Conservation (phyloP, 53 echinoderm and acorn worm genomes). For the Actinopyga echinites region DNA sequence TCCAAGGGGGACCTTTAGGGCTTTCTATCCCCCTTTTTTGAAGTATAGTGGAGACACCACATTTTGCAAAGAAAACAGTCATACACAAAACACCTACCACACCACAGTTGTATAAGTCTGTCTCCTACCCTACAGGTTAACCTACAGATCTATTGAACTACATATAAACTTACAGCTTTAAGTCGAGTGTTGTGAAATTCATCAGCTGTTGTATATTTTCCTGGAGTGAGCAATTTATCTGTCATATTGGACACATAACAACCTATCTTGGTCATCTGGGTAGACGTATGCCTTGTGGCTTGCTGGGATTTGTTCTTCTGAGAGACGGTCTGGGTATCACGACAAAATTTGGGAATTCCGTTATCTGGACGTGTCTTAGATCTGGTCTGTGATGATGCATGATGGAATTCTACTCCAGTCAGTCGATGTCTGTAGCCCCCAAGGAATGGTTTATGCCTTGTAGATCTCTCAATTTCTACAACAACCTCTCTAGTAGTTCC, state of each 20-base stretch:
- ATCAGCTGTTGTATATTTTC: slow-evolving; percentile 84
- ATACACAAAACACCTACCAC: no score
- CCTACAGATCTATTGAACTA: no score
- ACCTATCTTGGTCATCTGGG: slow-evolving; percentile 97
- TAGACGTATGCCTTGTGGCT: slow-evolving; percentile 78
- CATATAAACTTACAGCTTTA: slow-evolving; percentile 28
- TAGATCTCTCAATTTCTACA: slow-evolving; percentile 95
- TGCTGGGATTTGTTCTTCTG: slow-evolving; percentile 78
- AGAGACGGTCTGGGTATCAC: slow-evolving; percentile 93
- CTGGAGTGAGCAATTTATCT: slow-evolving; percentile 87
- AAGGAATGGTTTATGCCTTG: slow-evolving; percentile 87
- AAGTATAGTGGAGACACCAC: no score
- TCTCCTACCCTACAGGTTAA: no score
- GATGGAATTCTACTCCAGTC: slow-evolving; percentile 76
- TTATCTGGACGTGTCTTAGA: slow-evolving; percentile 76
- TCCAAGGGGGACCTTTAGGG: no score
- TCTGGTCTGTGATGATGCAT: slow-evolving; percentile 93
- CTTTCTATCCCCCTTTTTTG: no score
- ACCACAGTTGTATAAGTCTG: no score
- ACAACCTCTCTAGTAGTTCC: slow-evolving; percentile 85
- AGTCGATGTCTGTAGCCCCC: slow-evolving; percentile 86
- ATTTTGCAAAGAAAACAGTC: no score
- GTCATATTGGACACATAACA: slow-evolving; percentile 96
- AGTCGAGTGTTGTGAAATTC: slow-evolving; percentile 81
- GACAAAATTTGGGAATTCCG: slow-evolving; percentile 85